Conservation (phyloP, 2,888 invertebrate species). For the Amblyteles armatorius region DNA sequence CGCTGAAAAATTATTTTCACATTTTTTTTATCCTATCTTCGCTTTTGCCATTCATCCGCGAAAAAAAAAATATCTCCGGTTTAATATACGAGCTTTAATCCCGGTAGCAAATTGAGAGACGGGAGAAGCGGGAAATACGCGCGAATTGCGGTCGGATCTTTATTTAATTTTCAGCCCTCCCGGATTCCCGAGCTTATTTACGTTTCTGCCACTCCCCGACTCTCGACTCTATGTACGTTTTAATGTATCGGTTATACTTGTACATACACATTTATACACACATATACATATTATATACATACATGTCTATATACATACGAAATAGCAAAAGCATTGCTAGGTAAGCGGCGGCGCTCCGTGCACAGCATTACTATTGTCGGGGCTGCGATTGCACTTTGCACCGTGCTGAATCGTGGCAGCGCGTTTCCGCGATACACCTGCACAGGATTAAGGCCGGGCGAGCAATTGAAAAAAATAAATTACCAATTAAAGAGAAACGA, state of each 20-base stretch:
- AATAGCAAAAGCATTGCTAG: constrained; percentile 20
- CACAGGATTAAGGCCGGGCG: constrained; percentile 3
- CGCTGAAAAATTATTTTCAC: background rate
- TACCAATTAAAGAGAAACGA: background rate
- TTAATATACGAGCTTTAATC: constrained; percentile 36
- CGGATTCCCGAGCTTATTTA: constrained; percentile 38
- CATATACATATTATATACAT: background rate
- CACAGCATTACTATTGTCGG: constrained; percentile 11
- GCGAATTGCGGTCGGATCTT: constrained; percentile 25
- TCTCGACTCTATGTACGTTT: constrained; percentile 33
- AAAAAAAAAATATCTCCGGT: background rate
- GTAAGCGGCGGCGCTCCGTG: background rate
- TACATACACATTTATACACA: background rate
- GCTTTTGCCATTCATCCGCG: background rate
- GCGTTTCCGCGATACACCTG: background rate
- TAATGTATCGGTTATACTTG: constrained; percentile 21
- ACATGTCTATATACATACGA: background rate
- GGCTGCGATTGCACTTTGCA: constrained; percentile 6
- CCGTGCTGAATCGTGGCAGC: background rate
- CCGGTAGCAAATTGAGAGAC: constrained; percentile 29
- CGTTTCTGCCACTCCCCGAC: constrained; percentile 18
- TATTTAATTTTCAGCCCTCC: constrained; percentile 38
- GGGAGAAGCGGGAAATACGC: constrained; percentile 31
- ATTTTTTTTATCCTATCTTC: background rate
- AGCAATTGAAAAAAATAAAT: background rate